Percentiles rank a stretch among this genome's conserved stretches.
phyloP scores from a whole-genome alignment of 1,140 invertebrate genomes.

The Drosophila kanapiae region DNA sequence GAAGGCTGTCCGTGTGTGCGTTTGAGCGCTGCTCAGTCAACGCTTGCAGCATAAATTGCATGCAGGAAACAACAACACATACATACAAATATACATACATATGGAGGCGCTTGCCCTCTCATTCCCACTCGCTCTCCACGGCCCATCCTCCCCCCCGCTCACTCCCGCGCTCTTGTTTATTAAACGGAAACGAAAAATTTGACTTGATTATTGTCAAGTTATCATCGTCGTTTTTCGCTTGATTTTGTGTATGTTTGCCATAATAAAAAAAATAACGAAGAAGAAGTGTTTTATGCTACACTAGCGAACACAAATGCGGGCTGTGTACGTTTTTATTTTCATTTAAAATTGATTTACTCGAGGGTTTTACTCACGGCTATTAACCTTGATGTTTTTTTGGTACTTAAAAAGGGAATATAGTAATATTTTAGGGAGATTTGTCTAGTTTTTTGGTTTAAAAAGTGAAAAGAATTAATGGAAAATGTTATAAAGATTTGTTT shows the following conservation, averaged over 20 bases:
- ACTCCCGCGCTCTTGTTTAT: constrained; percentile 58
- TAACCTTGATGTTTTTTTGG: constrained; percentile 52
- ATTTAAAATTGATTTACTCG: constrained; percentile 21
- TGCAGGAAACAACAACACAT: constrained; percentile 58
- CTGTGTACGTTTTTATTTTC: constrained; percentile 16
- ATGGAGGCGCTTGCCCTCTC: constrained; percentile 31
- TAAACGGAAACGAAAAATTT: constrained; percentile 83
- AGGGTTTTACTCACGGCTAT: constrained; percentile 65
- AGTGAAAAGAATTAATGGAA: fast-evolving
- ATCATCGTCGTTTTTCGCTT: constrained; percentile 49
- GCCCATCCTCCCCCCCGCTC: not conserved
- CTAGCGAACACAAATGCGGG: constrained; percentile 57
- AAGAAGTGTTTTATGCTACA: constrained; percentile 24
- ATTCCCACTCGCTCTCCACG: constrained; percentile 12
- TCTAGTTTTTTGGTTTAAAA: not conserved
- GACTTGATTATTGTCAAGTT: constrained; percentile 82
- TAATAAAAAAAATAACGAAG: constrained; percentile 20
- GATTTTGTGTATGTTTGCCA: constrained; percentile 50
- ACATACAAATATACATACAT: not conserved
- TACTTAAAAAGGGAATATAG: not conserved
- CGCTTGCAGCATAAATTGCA: constrained; percentile 76
- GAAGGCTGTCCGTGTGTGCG: constrained; percentile 39
- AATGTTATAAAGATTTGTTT: fast-evolving
- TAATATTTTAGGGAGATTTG: not conserved
- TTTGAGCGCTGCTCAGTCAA: constrained; percentile 28